Conservation (phyloP, 2,888 invertebrate genomes). For the Eucera pruinosa region DNA sequence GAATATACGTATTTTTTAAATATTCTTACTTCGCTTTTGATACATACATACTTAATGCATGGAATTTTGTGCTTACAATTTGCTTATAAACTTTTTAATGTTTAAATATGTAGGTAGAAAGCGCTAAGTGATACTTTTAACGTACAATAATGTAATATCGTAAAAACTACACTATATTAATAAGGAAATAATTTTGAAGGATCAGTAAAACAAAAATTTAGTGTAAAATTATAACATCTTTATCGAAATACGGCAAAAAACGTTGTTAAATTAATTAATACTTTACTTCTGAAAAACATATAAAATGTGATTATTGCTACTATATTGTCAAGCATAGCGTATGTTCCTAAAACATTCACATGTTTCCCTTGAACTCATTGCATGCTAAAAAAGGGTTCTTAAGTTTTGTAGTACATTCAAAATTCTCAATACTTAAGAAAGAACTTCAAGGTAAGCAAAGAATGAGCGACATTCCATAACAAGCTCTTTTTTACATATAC, state of each 20-base stretch:
- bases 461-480: slow-evolving; percentile 31
- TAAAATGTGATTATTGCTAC: not conserved
- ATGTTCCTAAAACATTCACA: not conserved
- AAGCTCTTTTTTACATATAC: not conserved
- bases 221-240: not conserved
- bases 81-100: not conserved
- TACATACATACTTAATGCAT: slow-evolving; percentile 25
- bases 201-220: not conserved
- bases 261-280: too few species aligned
- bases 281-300: not conserved
- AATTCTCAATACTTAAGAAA: not conserved
- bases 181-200: not conserved
- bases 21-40: slow-evolving; percentile 28
- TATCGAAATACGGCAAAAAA: not conserved
- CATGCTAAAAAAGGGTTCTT: not conserved
- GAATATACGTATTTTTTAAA: slow-evolving; percentile 12
- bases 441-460: not conserved
- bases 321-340: not conserved
- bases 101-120: not conserved
- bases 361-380: slow-evolving; percentile 15
- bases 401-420: not conserved
- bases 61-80: slow-evolving; percentile 2
- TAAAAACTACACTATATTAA: not conserved
- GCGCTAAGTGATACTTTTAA: not conserved
- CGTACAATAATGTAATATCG: not conserved